Evolutionary conservation across 2,888 invertebrate genomes (phyloP), one percentile per base, ranked within the genome.

Genomic region (Synergus laeviventris): DNA sequence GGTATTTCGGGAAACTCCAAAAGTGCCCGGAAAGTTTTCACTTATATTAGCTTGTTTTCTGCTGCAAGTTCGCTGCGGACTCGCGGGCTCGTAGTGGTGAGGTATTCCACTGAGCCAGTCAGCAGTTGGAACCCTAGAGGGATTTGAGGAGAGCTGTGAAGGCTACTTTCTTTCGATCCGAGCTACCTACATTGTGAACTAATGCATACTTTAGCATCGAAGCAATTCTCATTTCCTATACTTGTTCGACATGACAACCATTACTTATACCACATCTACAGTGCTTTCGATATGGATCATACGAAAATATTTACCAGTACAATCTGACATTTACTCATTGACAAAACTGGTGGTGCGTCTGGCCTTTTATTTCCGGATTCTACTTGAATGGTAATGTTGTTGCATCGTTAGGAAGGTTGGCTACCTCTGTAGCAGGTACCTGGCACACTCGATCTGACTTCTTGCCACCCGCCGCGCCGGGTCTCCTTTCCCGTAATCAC

Each of bases 311-410:
- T 31, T 31, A 31, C 2, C 31, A n/a, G n/a, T 31, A 31, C 31
- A 31, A 31, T 31, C 4, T 31, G 31, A 31, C 45, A 75, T 64
- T 39, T 4, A 36, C 45, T 76, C 18, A 31, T 31, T 31, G 31
- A 31, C 31, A 56, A 56, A 70, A 56, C 56, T 36, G 31, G 7
- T 38, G n/a, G 61, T 31, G 31, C n/a, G 31, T 16, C 31, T 61
- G 16, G 61, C 8, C 61, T 31, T 61, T 60, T 60, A 60, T 49
- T 79, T 75, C 78, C 77, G 80, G 76, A 80, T 81, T 80, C 79
- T 79, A 83, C 83, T 82, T 84, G 84, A 84, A 86, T 86, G 86
- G 86, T 89, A 88, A 89, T 88, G 86, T 88, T 88, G 87, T 88
- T 88, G 88, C 87, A 87, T 87, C 86, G 87, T 87, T 87, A 86